phyloP scores from a whole-genome alignment of 2,888 invertebrate species.

The Meteorus cinctellus region DNA sequence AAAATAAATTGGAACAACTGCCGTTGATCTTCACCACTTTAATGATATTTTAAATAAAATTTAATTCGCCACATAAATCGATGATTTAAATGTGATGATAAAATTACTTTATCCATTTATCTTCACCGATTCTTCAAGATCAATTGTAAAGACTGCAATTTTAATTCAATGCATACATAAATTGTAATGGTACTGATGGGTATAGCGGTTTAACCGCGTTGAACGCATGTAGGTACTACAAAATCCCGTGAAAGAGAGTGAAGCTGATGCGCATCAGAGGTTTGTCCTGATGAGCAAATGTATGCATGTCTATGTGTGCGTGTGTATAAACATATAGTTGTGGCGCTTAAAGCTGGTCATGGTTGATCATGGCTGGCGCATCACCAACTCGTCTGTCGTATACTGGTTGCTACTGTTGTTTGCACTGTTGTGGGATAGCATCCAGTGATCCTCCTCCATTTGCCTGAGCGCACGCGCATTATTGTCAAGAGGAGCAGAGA shows the following conservation, averaged over 20 bases:
- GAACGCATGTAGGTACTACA: constrained; percentile 29
- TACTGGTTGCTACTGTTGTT: constrained; percentile 21
- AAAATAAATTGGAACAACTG: no score
- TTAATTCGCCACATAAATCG: no score
- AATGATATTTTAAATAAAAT: no score
- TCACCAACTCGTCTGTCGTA: constrained; percentile 16
- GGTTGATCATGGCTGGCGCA: constrained; percentile 18
- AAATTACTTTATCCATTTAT: no score
- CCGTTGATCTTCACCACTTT: no score
- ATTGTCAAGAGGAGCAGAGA: constrained; percentile 50
- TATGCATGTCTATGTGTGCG: not conserved
- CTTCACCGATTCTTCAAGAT: no score
- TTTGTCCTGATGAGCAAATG: constrained; percentile 9
- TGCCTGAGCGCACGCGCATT: constrained; percentile 63
- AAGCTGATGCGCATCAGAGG: constrained; percentile 14
- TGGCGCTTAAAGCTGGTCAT: constrained; percentile 30
- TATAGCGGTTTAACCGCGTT: not conserved
- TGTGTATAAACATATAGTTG: constrained; percentile 11
- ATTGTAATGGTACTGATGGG: constrained; percentile 5
- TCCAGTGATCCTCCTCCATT: constrained; percentile 56
- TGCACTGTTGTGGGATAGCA: constrained; percentile 19
- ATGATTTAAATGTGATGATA: no score
- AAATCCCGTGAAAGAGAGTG: not conserved
- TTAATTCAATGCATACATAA: no score
- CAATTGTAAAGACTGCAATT: no score